Evolutionary conservation across 92 coral and sea anemone species (phyloP), one percentile per base, ranked within the genome.

Genomic region (Micromussa lordhowensis): DNA sequence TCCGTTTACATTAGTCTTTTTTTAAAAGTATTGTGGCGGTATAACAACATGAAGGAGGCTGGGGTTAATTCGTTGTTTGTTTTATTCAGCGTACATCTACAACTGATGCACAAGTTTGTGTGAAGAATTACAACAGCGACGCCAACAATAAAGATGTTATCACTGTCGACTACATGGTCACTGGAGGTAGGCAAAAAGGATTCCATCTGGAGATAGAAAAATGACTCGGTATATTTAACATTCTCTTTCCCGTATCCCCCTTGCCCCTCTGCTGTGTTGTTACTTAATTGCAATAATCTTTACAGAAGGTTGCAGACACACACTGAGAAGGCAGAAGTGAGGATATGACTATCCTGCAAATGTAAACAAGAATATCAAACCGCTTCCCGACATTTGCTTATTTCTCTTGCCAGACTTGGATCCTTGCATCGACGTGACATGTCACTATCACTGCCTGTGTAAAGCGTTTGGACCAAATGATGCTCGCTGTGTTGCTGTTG

Each of bases 391-490:
- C 22, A 22, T 1, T 57, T 57, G 1, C 1, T 1, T 57, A 22
- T 57, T n/a, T n/a, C 18, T 57, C 63, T 57, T 57, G 22, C 21
- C 75, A 92, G 95, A 92, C n/a, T n/a, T n/a, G n/a, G n/a, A n/a
- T n/a, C n/a, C n/a, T n/a, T n/a, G n/a, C n/a, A n/a, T n/a, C n/a
- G n/a, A n/a, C n/a, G n/a, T n/a, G n/a, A n/a, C n/a, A n/a, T n/a
- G n/a, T n/a, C n/a, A n/a, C n/a, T n/a, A n/a, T n/a, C n/a, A n/a
- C n/a, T n/a, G n/a, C n/a, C n/a, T n/a, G n/a, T n/a, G n/a, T n/a
- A n/a, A n/a, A n/a, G n/a, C n/a, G n/a, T n/a, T n/a, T n/a, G n/a
- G n/a, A n/a, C n/a, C n/a, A n/a, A n/a, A n/a, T n/a, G n/a, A n/a
- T n/a, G n/a, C n/a, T n/a, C n/a, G n/a, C n/a, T n/a, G n/a, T n/a